Percentiles rank a stretch among this genome's conserved stretches.
Conservation (phyloP, 2,888 invertebrate genomes). For the Scelioninae gen. 2 region DNA sequence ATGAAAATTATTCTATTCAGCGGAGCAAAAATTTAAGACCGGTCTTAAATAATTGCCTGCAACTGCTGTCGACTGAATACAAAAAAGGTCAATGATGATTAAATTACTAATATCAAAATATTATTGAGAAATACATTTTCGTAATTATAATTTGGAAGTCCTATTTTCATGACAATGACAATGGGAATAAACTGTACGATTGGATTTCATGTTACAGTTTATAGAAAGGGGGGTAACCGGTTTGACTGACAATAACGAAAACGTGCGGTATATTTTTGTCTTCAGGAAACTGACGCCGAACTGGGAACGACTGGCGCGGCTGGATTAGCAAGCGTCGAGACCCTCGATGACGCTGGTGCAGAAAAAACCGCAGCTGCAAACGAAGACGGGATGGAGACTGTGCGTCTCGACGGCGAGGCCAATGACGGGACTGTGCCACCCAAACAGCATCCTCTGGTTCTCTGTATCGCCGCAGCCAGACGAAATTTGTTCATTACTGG, state of each 20-base stretch:
- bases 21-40: too few species aligned
- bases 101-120: too few species aligned
- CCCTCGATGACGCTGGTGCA: slow-evolving; percentile 84
- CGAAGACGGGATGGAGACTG: slow-evolving; percentile 85
- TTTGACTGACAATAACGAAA: slow-evolving; percentile 34
- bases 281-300: slow-evolving; percentile 76
- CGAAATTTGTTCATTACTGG: slow-evolving; percentile 81
- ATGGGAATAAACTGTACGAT: too few species aligned
- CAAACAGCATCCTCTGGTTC: slow-evolving; percentile 67
- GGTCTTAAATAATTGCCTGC: too few species aligned
- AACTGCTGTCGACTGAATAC: too few species aligned
- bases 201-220: too few species aligned
- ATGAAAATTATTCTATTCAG: too few species aligned
- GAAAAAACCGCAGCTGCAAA: slow-evolving; percentile 77
- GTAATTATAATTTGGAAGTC: too few species aligned
- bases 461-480: slow-evolving; percentile 66
- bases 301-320: slow-evolving; percentile 79
- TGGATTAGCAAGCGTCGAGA: slow-evolving; percentile 88
- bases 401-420: slow-evolving; percentile 80
- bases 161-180: too few species aligned
- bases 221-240: slow-evolving; percentile 20
- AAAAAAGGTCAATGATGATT: too few species aligned
- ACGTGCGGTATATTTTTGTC: slow-evolving; percentile 45
- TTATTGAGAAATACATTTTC: too few species aligned
- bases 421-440: slow-evolving; percentile 71